Percentiles rank a stretch among this genome's conserved stretches.
Conservation (phyloP, 2,797 vertebrate species). For the Anguilla megastoma region DNA sequence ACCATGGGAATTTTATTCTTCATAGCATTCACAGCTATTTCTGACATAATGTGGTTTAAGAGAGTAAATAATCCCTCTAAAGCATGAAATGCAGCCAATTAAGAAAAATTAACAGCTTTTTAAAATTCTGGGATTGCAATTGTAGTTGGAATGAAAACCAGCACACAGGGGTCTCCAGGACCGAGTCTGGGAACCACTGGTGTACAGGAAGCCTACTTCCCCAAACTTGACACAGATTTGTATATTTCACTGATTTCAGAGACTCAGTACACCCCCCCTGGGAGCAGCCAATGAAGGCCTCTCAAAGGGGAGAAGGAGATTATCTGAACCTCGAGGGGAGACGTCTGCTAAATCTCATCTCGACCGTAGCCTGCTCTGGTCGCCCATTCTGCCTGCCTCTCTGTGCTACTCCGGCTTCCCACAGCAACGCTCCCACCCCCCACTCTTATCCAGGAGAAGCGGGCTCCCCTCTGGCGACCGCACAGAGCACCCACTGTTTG, state of each 20-base stretch:
- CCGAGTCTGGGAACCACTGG: no score
- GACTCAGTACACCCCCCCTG: neutral
- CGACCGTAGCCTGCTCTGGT: neutral
- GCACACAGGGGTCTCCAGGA: no score
- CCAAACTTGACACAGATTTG: neutral
- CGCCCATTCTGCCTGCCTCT: slow-evolving; percentile 2
- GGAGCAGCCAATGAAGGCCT: slow-evolving; percentile 1
- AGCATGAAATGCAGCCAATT: no score
- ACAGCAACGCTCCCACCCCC: neutral
- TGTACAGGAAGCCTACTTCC: no score
- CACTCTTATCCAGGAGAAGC: neutral
- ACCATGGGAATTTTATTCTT: no score
- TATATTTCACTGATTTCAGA: neutral
- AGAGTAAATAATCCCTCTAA: no score
- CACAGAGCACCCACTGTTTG: slow-evolving; percentile 20
- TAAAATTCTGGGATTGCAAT: no score
- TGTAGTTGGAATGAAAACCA: no score
- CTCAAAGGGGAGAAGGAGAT: slow-evolving; percentile 15
- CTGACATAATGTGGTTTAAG: no score
- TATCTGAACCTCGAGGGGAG: slow-evolving; percentile 18
- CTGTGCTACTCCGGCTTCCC: slow-evolving; percentile 23
- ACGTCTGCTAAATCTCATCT: slow-evolving; percentile 21
- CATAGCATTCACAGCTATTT: no score
- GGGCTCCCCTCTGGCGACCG: slow-evolving; percentile 4
- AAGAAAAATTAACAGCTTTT: no score